phyloP scores from a whole-genome alignment of 2,797 vertebrate genomes.

The Rhinella marina region DNA sequence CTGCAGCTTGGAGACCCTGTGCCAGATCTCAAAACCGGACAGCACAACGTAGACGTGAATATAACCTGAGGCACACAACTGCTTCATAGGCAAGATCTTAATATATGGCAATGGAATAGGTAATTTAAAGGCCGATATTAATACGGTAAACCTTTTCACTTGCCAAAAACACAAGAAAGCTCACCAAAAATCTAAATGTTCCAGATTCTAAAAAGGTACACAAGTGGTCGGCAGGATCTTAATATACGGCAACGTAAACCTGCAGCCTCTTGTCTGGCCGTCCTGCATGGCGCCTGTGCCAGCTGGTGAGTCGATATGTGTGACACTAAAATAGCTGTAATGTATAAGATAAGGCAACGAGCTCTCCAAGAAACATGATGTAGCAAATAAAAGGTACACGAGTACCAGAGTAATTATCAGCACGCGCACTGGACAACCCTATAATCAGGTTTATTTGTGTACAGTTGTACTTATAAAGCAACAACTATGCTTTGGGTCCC shows the following conservation, averaged over 20 bases:
- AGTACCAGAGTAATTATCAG: background rate
- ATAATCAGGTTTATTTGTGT: background rate
- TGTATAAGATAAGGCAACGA: constrained; percentile 41
- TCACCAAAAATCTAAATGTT: background rate
- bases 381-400: constrained; percentile 18
- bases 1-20: too few species aligned
- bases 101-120: too few species aligned
- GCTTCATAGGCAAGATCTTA: too few species aligned
- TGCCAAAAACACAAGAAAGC: background rate
- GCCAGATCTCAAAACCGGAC: too few species aligned
- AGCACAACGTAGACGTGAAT: too few species aligned
- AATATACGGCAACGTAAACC: background rate
- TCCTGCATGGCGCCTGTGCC: background rate
- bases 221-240: constrained; percentile 4
- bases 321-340: background rate
- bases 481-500: too few species aligned
- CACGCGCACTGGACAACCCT: background rate
- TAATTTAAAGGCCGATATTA: too few species aligned
- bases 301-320: constrained; percentile 37
- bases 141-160: background rate
- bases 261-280: background rate
- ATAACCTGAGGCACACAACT: too few species aligned
- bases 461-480: background rate
- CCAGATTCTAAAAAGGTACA: background rate
- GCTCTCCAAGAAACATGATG: constrained; percentile 33